Evolutionary conservation across 2,888 invertebrate genomes (phyloP), one percentile per base, ranked within the genome.

Genomic region (Drosophila demipolita): DNA sequence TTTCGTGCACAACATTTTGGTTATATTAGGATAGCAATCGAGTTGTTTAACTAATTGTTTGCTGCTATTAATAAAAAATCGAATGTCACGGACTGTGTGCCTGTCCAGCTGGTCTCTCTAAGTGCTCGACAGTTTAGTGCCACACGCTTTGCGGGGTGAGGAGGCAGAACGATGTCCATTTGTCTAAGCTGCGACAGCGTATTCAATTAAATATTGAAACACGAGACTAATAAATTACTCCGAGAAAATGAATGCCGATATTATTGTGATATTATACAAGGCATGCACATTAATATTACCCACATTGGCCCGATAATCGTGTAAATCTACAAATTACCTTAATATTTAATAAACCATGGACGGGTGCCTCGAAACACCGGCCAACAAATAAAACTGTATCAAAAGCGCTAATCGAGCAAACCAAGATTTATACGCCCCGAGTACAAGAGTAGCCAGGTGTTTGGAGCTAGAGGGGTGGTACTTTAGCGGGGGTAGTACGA

Each of bases 261-360:
- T 63, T 49, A 48, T 11, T 58, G 38, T 40, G 58, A 29, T 1
- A 26, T 26, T 48, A 38, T 63, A 64, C 48, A 58, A 49, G 67
- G 50, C 53, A 63, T 32, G 66, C 68, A 67, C 87, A 77, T 85
- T 79, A 87, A 84, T 82, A 75, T 78, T 73, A 58, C 75, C 80
- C 65, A 80, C 58, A 73, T 89, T 72, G 70, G 26, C 23, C 3
- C 36, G 70, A 64, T 67, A 78, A 75, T 69, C 81, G 72, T 85
- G 71, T 85, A 81, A 83, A 81, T 88, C 90, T 75, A 88, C 87
- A 90, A 87, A 87, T 87, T 86, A 83, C 87, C 87, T 90, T 64
- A 90, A 90, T 88, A 90, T 87, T 90, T 87, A 87, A 87, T 87
- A 67, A 75, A 86, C 72, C 73, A 73, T 59, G 71, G 61, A 64